phyloP scores from a whole-genome alignment of 2,797 vertebrate genomes.

The Pelodytes ibericus region DNA sequence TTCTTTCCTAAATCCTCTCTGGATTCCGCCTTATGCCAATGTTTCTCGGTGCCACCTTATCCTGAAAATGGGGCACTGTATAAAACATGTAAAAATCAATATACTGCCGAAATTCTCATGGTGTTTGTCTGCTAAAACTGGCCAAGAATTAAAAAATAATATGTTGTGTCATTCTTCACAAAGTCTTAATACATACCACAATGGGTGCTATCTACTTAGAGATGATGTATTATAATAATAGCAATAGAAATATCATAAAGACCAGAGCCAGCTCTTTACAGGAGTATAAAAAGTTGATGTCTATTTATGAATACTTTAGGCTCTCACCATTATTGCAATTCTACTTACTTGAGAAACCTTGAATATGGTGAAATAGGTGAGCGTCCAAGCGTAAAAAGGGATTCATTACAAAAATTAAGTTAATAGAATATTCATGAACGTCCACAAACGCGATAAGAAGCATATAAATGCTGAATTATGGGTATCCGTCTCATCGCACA shows the following conservation, averaged over 20 bases:
- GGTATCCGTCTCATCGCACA: background rate
- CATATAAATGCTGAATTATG: conserved; percentile 23
- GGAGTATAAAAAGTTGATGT: background rate
- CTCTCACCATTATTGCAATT: conserved; percentile 4
- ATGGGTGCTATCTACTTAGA: background rate
- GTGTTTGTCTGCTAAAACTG: too few species aligned
- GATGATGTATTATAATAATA: background rate
- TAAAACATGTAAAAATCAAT: too few species aligned
- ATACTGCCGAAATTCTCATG: too few species aligned
- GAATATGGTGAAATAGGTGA: conserved; percentile 8
- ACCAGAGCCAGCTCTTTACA: background rate
- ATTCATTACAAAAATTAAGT: conserved; percentile 17
- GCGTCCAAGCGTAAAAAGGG: conserved; percentile 9
- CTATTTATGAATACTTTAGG: conserved; percentile 6
- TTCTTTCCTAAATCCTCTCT: too few species aligned
- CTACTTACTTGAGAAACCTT: background rate
- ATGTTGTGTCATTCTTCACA: too few species aligned
- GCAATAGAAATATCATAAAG: background rate
- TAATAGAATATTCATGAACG: background rate
- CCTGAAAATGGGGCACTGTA: too few species aligned
- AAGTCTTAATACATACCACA: too few species aligned
- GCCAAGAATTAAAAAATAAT: too few species aligned
- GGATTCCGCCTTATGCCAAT: too few species aligned
- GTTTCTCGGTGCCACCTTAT: too few species aligned
- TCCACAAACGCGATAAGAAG: conserved; percentile 7